phyloP scores from a whole-genome alignment of 2,113 vertebrate genomes.

The Tiliqua scincoides region DNA sequence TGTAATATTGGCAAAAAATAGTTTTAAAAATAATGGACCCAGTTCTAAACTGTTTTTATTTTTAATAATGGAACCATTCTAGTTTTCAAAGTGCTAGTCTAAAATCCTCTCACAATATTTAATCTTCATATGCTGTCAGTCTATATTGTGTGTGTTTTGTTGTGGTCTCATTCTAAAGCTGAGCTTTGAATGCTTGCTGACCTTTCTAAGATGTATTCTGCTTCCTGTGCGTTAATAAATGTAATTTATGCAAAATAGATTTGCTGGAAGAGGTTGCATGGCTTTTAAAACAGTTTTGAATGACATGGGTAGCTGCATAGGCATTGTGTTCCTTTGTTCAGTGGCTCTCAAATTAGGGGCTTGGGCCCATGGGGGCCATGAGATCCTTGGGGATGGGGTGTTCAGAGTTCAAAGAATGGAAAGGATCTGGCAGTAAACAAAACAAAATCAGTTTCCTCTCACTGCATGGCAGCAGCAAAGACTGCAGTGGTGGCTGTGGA shows the following conservation, averaged over 20 bases:
- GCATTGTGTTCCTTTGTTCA: background rate
- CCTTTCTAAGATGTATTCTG: slow-evolving; percentile 22
- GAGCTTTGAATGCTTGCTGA: background rate
- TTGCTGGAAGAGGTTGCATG: background rate
- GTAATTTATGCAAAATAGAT: background rate
- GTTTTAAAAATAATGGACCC: background rate
- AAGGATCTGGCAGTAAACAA: background rate
- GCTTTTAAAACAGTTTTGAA: background rate
- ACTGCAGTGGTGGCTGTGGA: background rate
- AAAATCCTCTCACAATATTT: slow-evolving; percentile 31
- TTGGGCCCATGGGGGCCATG: background rate
- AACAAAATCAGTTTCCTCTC: background rate
- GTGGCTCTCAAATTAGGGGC: background rate
- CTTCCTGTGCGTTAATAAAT: background rate
- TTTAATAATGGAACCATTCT: background rate
- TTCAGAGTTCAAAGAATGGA: background rate
- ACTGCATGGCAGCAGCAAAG: background rate
- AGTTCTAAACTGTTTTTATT: background rate
- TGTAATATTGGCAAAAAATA: background rate
- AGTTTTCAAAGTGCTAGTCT: background rate
- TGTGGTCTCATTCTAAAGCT: background rate
- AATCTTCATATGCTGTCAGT: slow-evolving; percentile 14
- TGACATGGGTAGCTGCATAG: background rate
- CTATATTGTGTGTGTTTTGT: slow-evolving; percentile 12
- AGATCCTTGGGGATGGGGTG: background rate